Conservation (phyloP, 2,888 invertebrate genomes). For the Tiphia femorata region DNA sequence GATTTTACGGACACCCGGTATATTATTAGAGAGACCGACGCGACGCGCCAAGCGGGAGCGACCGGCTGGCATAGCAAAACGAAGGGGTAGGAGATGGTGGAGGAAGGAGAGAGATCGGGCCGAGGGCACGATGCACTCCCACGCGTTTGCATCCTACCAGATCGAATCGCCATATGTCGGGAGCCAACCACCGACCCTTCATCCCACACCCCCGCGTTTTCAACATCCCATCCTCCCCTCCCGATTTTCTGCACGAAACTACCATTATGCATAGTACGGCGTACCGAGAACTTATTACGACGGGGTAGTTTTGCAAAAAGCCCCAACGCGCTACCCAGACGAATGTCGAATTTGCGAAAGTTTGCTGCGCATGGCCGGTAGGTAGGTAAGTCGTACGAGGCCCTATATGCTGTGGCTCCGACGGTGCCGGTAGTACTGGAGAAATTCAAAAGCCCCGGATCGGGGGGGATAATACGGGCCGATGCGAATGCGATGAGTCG, state of each 20-base stretch:
- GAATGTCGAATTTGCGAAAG: no score
- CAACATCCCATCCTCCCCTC: constrained; percentile 12
- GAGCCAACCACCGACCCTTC: not conserved
- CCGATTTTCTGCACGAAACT: not conserved
- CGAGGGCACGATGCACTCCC: not conserved
- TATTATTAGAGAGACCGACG: constrained; percentile 39
- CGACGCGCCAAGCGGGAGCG: constrained; percentile 4
- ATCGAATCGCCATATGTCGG: constrained; percentile 21
- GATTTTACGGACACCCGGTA: constrained; percentile 62
- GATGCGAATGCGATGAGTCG: no score
- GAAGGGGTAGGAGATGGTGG: not conserved
- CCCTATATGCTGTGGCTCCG: no score
- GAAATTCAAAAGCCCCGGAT: no score
- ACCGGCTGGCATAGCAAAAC: constrained; percentile 2
- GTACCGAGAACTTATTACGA: constrained; percentile 2
- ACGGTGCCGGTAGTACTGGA: no score
- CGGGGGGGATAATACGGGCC: no score
- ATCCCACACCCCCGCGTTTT: no score
- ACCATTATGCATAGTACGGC: constrained; percentile 5
- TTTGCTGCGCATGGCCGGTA: no score
- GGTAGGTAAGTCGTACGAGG: no score
- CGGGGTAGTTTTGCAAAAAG: no score
- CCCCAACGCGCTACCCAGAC: no score
- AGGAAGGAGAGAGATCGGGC: no score
- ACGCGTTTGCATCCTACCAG: not conserved